Conservation (phyloP, 2,113 vertebrate genomes). For the Tringa solitaria region DNA sequence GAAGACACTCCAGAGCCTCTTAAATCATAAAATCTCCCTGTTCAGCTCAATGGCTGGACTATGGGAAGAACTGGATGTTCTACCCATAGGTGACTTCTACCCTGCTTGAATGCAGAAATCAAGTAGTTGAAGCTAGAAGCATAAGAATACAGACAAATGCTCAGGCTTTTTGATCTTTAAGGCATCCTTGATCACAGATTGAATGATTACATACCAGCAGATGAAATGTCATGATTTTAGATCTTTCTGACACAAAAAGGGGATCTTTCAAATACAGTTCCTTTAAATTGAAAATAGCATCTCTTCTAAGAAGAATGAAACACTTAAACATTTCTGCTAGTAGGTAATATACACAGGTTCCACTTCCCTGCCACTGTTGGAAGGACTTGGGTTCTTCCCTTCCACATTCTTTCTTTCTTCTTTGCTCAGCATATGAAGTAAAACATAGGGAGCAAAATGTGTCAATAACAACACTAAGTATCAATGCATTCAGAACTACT, state of each 20-base stretch:
- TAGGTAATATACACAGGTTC: not conserved
- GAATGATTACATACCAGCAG: not conserved
- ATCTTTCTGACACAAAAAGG: not conserved
- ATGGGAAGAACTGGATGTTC: not conserved
- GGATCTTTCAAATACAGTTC: not conserved
- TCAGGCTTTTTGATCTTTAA: not conserved
- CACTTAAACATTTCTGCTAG: not conserved
- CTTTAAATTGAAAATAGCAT: not conserved
- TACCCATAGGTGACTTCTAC: not conserved
- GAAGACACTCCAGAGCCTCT: not conserved
- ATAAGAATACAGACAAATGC: not conserved
- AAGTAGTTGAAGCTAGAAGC: not conserved
- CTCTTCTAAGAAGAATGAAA: not conserved
- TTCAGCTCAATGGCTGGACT: not conserved
- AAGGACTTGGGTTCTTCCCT: not conserved
- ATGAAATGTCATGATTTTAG: not conserved
- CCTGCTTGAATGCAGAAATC: not conserved
- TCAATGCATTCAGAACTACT: not conserved
- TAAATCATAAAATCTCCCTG: not conserved
- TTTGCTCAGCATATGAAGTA: not conserved
- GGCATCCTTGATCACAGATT: not conserved
- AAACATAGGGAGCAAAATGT: not conserved
- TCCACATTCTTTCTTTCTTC: too few species aligned
- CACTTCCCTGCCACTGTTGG: not conserved
- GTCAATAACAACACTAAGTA: not conserved